Conservation (phyloP, 1,140 invertebrate species). For the Adelges cooleyi region DNA sequence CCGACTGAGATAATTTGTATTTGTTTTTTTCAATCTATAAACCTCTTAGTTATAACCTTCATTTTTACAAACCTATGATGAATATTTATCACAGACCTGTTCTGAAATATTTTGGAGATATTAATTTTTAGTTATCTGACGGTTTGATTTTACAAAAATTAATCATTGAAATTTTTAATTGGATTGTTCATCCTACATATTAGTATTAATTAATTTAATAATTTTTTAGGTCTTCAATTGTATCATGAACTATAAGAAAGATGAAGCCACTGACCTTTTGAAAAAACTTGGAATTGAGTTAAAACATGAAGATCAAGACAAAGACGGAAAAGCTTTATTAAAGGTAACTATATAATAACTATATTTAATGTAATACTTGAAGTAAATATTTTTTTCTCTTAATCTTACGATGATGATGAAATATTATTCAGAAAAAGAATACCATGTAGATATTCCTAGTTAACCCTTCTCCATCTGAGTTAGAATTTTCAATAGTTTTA, state of each 20-base stretch:
- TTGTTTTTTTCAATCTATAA: too few species aligned
- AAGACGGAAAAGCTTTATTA: constrained; percentile 81
- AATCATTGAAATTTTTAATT: background rate
- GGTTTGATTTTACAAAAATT: background rate
- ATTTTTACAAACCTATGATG: constrained; percentile 4
- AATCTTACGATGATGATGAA: background rate
- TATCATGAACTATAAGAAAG: constrained; percentile 98
- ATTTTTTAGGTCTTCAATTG: constrained; percentile 69
- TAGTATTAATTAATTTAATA: background rate
- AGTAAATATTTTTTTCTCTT: background rate
- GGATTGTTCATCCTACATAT: background rate
- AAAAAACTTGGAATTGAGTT: constrained; percentile 86
- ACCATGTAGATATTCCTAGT: constrained; percentile 11
- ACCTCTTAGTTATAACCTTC: too few species aligned
- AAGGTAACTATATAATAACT: constrained; percentile 46
- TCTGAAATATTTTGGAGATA: background rate
- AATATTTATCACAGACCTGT: constrained; percentile 13
- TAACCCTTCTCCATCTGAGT: constrained; percentile 28
- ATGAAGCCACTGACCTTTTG: constrained; percentile 75
- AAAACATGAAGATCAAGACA: constrained; percentile 89
- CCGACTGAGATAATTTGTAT: background rate
- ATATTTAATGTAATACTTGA: background rate
- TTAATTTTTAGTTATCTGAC: background rate
- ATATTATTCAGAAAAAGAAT: background rate
- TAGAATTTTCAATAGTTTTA: background rate